Evolutionary conservation across 2,888 invertebrate species (phyloP).

Genomic region (Druceiella hillmani): DNA sequence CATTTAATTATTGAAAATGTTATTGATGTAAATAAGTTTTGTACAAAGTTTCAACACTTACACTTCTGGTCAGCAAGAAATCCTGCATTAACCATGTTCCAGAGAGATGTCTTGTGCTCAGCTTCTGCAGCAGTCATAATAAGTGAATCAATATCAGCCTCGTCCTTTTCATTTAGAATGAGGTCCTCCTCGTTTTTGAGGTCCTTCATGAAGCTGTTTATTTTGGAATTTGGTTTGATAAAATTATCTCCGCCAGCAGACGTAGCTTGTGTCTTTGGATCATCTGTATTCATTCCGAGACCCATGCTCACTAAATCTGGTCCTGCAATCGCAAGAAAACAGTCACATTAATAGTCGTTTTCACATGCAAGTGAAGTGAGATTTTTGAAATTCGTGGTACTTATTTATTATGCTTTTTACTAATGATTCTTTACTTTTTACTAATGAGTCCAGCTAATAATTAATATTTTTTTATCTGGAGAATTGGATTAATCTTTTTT

Average conservation of each 20-base stretch:
- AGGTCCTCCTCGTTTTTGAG: conserved; percentile 50
- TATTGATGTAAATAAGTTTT: neutral
- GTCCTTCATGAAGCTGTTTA: conserved; percentile 33
- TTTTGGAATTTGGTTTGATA: conserved; percentile 38
- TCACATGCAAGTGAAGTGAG: conserved; percentile 4
- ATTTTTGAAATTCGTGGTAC: conserved; percentile 2
- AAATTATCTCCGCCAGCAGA: conserved; percentile 32
- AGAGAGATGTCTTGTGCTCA: conserved; percentile 72
- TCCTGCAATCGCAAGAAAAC: conserved; percentile 35
- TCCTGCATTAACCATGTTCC: conserved; percentile 84
- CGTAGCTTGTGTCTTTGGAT: conserved; percentile 31
- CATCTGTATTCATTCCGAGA: conserved; percentile 37
- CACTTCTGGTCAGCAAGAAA: conserved; percentile 80
- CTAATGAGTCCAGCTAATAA: too few relatives aligned
- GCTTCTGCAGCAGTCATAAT: conserved; percentile 80
- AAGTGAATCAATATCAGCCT: conserved; percentile 83
- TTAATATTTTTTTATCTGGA: too few relatives aligned
- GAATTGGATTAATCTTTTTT: too few relatives aligned
- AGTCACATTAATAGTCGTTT: neutral
- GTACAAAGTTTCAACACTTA: conserved; percentile 33
- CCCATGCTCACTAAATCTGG: conserved; percentile 78
- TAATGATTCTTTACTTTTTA: too few relatives aligned
- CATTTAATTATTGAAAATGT: neutral
- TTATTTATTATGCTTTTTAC: too few relatives aligned
- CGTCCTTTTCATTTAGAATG: conserved; percentile 73